A percentile compares a stretch with the other conserved stretches of the same genome.
Conservation (phyloP, 2,113 vertebrate species). For the Burhinus bistriatus region DNA sequence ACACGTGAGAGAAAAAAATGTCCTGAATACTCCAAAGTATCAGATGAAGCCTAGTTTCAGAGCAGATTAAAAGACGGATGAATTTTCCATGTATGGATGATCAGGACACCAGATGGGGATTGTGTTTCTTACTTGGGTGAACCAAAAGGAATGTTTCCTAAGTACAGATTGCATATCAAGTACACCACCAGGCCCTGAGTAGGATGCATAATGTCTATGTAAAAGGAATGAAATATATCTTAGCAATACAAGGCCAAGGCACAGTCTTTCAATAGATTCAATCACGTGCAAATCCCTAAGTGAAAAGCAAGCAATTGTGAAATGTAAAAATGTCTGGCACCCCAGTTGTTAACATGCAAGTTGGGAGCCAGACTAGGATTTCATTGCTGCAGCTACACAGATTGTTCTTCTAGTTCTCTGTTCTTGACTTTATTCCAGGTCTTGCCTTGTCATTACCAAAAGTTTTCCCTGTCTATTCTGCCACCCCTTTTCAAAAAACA, state of each 20-base stretch:
- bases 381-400: neutral
- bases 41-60: neutral
- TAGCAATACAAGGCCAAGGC: neutral
- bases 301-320: slow-evolving; percentile 2
- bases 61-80: neutral
- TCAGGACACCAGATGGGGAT: neutral
- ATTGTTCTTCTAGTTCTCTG: neutral
- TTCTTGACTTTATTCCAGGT: neutral
- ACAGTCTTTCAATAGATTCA: neutral
- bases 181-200: neutral
- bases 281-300: neutral
- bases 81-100: neutral
- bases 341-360: neutral
- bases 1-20: neutral
- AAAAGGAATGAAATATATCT: neutral
- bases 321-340: neutral
- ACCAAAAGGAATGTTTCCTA: neutral
- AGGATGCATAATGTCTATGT: neutral
- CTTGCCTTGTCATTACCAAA: neutral
- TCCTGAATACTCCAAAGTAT: neutral
- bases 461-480: neutral
- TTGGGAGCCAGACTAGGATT: neutral
- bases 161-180: neutral
- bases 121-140: neutral
- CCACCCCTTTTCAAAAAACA: neutral